Evolutionary conservation across 2,888 invertebrate species (phyloP).

Genomic region (Notocelia uddmanniana): DNA sequence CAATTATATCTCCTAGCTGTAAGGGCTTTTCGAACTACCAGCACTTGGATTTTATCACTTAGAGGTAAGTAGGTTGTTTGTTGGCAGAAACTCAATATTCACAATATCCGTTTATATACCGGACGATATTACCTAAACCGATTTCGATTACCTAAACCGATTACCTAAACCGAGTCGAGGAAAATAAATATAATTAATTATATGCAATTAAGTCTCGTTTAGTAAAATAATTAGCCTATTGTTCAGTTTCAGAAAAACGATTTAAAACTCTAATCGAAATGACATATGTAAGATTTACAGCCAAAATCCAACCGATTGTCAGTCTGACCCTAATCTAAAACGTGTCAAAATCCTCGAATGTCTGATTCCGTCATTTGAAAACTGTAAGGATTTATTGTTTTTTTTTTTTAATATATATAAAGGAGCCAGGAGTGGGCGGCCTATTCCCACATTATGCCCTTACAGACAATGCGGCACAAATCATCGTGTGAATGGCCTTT

Average conservation of each 20-base stretch:
- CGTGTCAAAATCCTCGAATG: not conserved
- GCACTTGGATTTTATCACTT: not conserved
- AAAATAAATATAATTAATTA: not conserved
- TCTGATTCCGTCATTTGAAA: not conserved
- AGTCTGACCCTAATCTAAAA: conserved; percentile 5
- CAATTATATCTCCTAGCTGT: too few species aligned
- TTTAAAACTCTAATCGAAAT: conserved; percentile 23
- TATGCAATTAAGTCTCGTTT: not conserved
- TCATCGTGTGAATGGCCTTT: conserved; percentile 40
- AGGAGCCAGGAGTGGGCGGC: conserved; percentile 33
- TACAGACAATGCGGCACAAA: conserved; percentile 43
- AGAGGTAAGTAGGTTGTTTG: not conserved
- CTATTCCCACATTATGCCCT: conserved; percentile 41
- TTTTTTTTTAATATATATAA: conserved; percentile 31
- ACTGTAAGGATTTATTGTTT: conserved; percentile 4
- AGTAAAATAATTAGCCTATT: not conserved
- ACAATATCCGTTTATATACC: not conserved
- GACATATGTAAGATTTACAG: conserved; percentile 34
- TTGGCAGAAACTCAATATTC: not conserved
- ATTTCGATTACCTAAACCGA: too few species aligned
- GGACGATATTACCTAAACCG: not conserved
- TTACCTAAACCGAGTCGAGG: too few species aligned
- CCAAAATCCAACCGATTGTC: conserved; percentile 43
- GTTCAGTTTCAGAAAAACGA: not conserved
- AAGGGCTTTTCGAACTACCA: not conserved